Percentiles rank a stretch among this genome's conserved stretches.
Evolutionary conservation across 2,888 invertebrate species (phyloP).

Genomic region (Acleris laterana): DNA sequence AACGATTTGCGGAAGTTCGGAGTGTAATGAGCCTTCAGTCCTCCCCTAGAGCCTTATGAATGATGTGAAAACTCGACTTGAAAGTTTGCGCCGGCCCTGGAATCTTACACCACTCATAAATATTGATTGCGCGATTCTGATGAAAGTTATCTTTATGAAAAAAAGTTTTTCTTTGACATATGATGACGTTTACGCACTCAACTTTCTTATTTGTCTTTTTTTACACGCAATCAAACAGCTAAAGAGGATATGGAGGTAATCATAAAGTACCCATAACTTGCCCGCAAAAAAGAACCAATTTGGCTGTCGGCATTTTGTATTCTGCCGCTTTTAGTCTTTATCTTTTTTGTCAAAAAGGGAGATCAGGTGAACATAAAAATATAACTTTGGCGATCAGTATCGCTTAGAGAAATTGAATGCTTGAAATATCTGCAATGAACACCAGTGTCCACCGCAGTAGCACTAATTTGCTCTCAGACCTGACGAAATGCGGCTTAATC

Average conservation of each 20-base stretch:
- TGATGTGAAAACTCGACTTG: slow-evolving; percentile 43
- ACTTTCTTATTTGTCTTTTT: neutral
- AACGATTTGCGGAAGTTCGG: slow-evolving; percentile 36
- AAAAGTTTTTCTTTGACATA: slow-evolving; percentile 29
- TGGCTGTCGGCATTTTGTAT: too few species aligned
- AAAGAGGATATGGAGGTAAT: too few species aligned
- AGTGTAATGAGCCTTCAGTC: slow-evolving; percentile 37
- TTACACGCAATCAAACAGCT: too few species aligned
- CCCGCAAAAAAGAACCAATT: too few species aligned
- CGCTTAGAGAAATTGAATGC: too few species aligned
- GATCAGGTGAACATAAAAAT: too few species aligned
- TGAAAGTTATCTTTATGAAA: slow-evolving; percentile 20
- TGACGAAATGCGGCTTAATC: neutral
- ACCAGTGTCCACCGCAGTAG: too few species aligned
- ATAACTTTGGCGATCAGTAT: too few species aligned
- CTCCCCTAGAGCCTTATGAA: slow-evolving; percentile 39
- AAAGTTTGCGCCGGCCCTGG: slow-evolving; percentile 39
- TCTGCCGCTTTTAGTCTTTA: too few species aligned
- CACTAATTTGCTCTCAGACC: neutral
- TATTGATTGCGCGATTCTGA: slow-evolving; percentile 32
- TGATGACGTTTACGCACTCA: slow-evolving; percentile 1
- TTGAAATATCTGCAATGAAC: too few species aligned
- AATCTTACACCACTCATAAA: slow-evolving; percentile 37
- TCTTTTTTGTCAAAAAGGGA: too few species aligned
- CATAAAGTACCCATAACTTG: too few species aligned